phyloP scores from a whole-genome alignment of 2,797 vertebrate species.

The Propithecus deckenii region DNA sequence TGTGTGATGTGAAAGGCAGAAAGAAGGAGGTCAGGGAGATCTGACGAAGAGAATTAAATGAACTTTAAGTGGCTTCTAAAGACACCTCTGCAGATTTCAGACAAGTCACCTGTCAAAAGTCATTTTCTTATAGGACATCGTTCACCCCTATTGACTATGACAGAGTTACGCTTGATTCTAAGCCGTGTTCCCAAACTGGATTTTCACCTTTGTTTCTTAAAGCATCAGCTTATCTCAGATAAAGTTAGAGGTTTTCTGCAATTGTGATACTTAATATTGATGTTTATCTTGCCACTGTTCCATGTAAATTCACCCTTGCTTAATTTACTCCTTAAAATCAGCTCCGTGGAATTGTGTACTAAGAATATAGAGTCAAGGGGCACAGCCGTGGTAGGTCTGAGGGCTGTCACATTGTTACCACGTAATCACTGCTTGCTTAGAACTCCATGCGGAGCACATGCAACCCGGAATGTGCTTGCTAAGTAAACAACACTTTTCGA shows the following conservation, averaged over 20 bases:
- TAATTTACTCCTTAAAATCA: neutral
- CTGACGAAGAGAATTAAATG: slow-evolving; percentile 31
- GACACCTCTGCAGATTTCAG: neutral
- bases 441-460: rapidly evolving
- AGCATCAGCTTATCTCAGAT: neutral
- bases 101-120: slow-evolving; percentile 29
- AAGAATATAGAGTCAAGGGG: rapidly evolving
- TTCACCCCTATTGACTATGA: neutral
- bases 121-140: slow-evolving; percentile 5
- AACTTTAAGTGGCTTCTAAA: slow-evolving; percentile 46
- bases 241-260: neutral
- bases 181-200: neutral
- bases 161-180: neutral
- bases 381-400: rapidly evolving
- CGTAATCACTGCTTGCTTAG: rapidly evolving
- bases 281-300: neutral
- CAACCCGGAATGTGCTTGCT: neutral
- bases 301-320: neutral
- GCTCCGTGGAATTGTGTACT: neutral
- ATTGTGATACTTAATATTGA: rapidly evolving
- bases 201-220: slow-evolving; percentile 33
- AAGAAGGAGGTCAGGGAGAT: neutral
- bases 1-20: neutral
- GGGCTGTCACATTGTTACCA: rapidly evolving
- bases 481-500: neutral